Evolutionary conservation across 2,888 invertebrate genomes (phyloP), one percentile per base, ranked within the genome.

Genomic region (Phortica magna): DNA sequence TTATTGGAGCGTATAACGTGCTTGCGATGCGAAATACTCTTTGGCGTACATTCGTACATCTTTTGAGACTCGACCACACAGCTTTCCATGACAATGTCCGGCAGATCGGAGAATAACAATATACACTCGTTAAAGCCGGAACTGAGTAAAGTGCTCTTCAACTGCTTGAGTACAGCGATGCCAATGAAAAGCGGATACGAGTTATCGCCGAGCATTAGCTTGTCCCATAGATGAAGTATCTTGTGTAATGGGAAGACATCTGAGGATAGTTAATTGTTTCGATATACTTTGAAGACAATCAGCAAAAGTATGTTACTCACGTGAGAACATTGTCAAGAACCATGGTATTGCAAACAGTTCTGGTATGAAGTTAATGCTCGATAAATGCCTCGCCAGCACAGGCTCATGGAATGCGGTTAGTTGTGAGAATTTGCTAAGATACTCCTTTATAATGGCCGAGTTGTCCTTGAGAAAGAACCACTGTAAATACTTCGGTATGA

Each of bases 51-150:
- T 14, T 89, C 89, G 78, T 91, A 98, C 93, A 98, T 96, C 81
- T 95, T 94, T 83, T 96, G 95, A 0, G 98, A 98, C 90, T 97
- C 96, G 89, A 94, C 94, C 0, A 98, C 98, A 92, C 98, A 98
- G 82, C 95, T 94, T 88, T 98, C 98, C 88, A 99, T 98, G 84
- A 98, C 98, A 78, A 99, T 97, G 92, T 98, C 98, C 71, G 99
- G 99, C 88, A 99, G 94, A 93, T 99, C 99, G n/a, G 99, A 99
- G 92, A 99, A 99, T 31, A 99, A 93, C 57, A 99, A 93, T 83
- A 99, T 99, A 90, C 99, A 99, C 90, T 99, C 99, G 91, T 99
- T 99, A 92, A 99, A 99, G 10, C 98, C 98, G 0, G 97, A 98
- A 7, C 94, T 94, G 3, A 99, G 93, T 7, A 99, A 92, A 0